Evolutionary conservation across 2,888 invertebrate species (phyloP), one percentile per base, ranked within the genome.

Genomic region (Hirtodrosophila duncani): DNA sequence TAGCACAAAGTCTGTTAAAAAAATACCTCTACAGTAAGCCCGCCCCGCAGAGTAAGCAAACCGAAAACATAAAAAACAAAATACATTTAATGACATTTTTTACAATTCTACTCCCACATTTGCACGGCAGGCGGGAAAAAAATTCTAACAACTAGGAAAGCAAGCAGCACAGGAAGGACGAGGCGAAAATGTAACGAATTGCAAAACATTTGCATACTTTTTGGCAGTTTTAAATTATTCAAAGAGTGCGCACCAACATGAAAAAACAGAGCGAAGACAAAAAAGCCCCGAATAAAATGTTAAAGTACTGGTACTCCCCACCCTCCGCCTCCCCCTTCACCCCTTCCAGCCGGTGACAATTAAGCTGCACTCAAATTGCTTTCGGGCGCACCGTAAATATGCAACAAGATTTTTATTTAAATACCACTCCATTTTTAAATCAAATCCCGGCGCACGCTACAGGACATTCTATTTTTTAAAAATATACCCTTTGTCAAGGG

Each of bases 361-460:
- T 78, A 77, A 77, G 78, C 75, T 78, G 74, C 78, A 70, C 70
- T 72, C 68, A 70, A 74, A 74, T 74, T 74, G 72, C 71, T 67
- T 36, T 51, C 39, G 67, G 64, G 53, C 24, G 42, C 20, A 16
- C 53, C 34, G 67, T 71, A 65, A 72, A 75, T 75, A 75, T 72
- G 70, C 69, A 75, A 70, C 67, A 75, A 66, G 72, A 69, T 75
- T 75, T 75, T 72, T 77, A 78, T 77, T 77, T 78, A 77, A 78
- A 78, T 79, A 71, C 74, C 77, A 79, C 77, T 78, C 68, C 72
- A 79, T 79, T 78, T 77, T 77, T 78, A 78, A 77, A 78, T 78
- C 79, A 78, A 78, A 78, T 78, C 75, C 78, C 46, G 44, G 56
- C 64, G 48, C 66, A 60, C 56, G 42, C 55, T 33, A 31, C n/a